phyloP scores from a whole-genome alignment of 2,888 invertebrate genomes.

The Drosophila hawaiiensis region DNA sequence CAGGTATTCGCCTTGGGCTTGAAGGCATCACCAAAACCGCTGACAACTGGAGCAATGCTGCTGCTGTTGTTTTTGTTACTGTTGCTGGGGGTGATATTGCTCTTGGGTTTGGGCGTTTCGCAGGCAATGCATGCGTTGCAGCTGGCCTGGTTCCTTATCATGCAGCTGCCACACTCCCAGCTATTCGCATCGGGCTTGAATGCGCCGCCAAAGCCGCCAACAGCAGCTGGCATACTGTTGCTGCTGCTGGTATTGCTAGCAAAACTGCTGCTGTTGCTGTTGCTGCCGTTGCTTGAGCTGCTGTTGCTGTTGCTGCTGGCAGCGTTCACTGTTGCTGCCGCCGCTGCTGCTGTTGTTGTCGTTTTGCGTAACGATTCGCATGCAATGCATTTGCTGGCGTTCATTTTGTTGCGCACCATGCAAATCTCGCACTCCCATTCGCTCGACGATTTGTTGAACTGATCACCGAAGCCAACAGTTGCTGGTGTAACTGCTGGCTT shows the following conservation, averaged over 20 bases:
- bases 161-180: slow-evolving; percentile 88
- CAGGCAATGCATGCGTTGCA: slow-evolving; percentile 87
- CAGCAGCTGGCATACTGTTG: slow-evolving; percentile 4
- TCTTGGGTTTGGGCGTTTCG: slow-evolving; percentile 85
- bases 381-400: slow-evolving; percentile 86
- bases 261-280: slow-evolving; percentile 6
- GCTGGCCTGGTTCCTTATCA: slow-evolving; percentile 86
- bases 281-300: slow-evolving; percentile 7
- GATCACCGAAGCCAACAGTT: slow-evolving; percentile 73
- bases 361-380: slow-evolving; percentile 86
- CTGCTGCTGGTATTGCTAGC: slow-evolving; percentile 13
- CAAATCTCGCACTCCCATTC: slow-evolving; percentile 90
- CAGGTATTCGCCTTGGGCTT: slow-evolving; percentile 87
- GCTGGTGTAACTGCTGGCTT: slow-evolving; percentile 19
- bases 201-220: slow-evolving; percentile 80
- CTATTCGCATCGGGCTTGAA: slow-evolving; percentile 87
- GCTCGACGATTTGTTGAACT: slow-evolving; percentile 86
- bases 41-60: neutral
- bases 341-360: neutral
- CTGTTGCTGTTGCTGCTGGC: neutral
- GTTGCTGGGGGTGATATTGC: slow-evolving; percentile 11
- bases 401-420: slow-evolving; percentile 87
- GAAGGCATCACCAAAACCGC: slow-evolving; percentile 85
- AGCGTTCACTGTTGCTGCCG: neutral
- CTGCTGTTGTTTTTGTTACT: slow-evolving; percentile 12